Evolutionary conservation across 2,888 invertebrate genomes (phyloP), one percentile per base, ranked within the genome.

Genomic region (Clistopyga incitator): DNA sequence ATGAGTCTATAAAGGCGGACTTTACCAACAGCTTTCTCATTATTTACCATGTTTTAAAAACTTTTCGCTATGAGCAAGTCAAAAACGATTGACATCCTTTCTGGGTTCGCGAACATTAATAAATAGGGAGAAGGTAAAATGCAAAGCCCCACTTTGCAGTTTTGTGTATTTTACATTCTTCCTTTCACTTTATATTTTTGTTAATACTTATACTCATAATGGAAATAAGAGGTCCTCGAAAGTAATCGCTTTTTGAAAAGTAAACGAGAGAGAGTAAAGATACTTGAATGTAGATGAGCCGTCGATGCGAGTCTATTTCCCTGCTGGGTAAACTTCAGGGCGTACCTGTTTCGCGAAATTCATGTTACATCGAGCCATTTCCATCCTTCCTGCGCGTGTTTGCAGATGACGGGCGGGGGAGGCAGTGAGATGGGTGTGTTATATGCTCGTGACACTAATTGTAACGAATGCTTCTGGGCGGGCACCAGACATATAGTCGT

Each of bases 391-490:
- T n/a, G 42, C 74, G 45, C 45, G 52, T 64, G 70, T 74, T 64
- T 74, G 67, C 52, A 42, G 52, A 67, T 70, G 82, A 67, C 77
- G 72, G 59, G 77, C 45, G 45, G 20, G 77, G 20, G 67, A 70
- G 65, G 45, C 56, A 65, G 45, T 18, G 25, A 45, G 68, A 78
- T 74, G 70, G 67, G 61, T 70, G 67, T 79, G 25, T 79, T 81
- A 85, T 81, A 83, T 87, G 87, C 77, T 77, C 84, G 82, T 86
- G 88, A 87, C 88, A 87, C 86, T 89, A 88, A 89, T 89, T 88
- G 87, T 88, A 89, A 89, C 86, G 86, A 89, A 89, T 89, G 87
- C 82, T 85, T 86, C 86, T 78, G 87, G 85, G 84, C 86, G 85
- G 85, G 82, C 78, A 59, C 68, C 74, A 72, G 59, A 74, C 78